Percentiles rank a stretch among this genome's conserved stretches.
Evolutionary conservation across 2,888 invertebrate species (phyloP).

Genomic region (Alsophila aescularia): DNA sequence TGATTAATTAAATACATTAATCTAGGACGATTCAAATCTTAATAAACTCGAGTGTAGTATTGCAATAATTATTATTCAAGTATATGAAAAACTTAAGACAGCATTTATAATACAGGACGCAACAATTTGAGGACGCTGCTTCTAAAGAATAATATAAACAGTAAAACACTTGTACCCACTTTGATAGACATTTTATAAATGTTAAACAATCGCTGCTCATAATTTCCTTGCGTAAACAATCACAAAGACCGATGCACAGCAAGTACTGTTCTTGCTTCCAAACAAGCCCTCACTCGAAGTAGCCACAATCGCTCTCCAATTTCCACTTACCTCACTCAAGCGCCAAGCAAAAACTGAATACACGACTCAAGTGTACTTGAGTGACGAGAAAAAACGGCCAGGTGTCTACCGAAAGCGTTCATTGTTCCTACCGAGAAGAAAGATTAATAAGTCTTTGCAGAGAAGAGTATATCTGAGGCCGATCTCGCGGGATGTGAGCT

Average conservation of each 20-base stretch:
- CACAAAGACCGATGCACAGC: slow-evolving; percentile 27
- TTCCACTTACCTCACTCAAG: slow-evolving; percentile 64
- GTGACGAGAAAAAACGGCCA: slow-evolving; percentile 77
- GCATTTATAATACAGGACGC: not conserved
- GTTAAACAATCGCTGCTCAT: slow-evolving; percentile 1
- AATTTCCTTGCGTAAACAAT: slow-evolving; percentile 15
- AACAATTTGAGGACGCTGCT: not conserved
- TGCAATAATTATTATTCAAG: slow-evolving; percentile 1
- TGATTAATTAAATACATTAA: slow-evolving; percentile 47
- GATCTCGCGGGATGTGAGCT: slow-evolving; percentile 82
- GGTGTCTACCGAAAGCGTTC: slow-evolving; percentile 79
- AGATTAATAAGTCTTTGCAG: slow-evolving; percentile 84
- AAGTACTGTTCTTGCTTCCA: slow-evolving; percentile 31
- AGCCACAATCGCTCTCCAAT: slow-evolving; percentile 58
- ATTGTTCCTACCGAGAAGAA: slow-evolving; percentile 79
- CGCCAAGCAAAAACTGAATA: slow-evolving; percentile 72
- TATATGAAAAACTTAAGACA: not conserved
- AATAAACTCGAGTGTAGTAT: slow-evolving; percentile 9
- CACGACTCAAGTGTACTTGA: slow-evolving; percentile 64
- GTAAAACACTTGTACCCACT: not conserved
- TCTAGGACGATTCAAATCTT: slow-evolving; percentile 26
- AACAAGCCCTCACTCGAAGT: slow-evolving; percentile 38
- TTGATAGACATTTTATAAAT: not conserved
- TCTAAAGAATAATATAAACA: not conserved
- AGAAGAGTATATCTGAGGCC: slow-evolving; percentile 78